A percentile compares a stretch with the other conserved stretches of the same genome.
phyloP scores from a whole-genome alignment of 2,797 vertebrate genomes.

The Coendou prehensilis region DNA sequence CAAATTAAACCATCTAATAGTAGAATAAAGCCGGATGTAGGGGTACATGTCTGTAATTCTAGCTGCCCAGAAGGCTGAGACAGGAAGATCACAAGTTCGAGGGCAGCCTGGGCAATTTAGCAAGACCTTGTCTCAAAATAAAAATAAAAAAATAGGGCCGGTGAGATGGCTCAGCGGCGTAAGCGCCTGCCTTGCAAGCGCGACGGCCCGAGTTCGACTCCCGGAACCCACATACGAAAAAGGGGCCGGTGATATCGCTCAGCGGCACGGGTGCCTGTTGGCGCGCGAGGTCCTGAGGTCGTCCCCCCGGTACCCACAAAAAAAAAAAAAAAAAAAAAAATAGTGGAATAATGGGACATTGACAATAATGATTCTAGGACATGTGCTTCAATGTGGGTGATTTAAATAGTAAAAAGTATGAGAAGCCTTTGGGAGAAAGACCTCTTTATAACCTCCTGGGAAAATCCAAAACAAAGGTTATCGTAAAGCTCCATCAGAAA shows the following conservation, averaged over 20 bases:
- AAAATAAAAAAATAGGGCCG: background rate
- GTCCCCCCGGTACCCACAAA: no score
- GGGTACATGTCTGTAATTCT: background rate
- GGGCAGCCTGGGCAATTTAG: background rate
- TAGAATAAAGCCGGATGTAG: background rate
- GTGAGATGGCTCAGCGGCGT: no score
- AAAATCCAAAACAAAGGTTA: slow-evolving; percentile 51
- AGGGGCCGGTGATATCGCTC: no score
- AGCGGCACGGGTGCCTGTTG: no score
- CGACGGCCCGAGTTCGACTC: no score
- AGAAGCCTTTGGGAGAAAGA: slow-evolving; percentile 34
- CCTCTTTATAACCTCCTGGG: background rate
- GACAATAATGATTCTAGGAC: background rate
- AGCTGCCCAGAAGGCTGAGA: background rate
- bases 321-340: background rate
- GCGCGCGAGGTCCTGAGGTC: no score
- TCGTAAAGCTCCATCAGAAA: background rate
- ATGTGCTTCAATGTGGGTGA: background rate
- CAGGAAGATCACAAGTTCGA: background rate
- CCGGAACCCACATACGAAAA: no score
- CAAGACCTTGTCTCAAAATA: background rate
- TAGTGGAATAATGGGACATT: slow-evolving; percentile 39
- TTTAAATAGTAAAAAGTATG: slow-evolving; percentile 52
- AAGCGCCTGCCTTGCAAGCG: no score
- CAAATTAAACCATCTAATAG: background rate